A percentile compares a stretch with the other conserved stretches of the same genome.
Conservation (phyloP, 2,888 invertebrate genomes). For the Drosophila rellima region DNA sequence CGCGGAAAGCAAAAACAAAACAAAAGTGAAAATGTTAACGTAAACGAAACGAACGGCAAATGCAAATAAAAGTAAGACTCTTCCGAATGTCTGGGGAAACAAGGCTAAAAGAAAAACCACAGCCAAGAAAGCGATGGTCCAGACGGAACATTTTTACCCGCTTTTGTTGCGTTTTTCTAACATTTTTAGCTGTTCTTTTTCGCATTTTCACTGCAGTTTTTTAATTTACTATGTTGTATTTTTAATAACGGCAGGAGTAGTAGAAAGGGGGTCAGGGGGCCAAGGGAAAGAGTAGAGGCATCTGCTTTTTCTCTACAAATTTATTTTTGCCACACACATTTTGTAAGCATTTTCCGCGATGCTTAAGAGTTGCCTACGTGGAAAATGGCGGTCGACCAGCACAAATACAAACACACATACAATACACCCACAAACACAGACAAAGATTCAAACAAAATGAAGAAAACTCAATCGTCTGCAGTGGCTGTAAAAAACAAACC, state of each 20-base stretch:
- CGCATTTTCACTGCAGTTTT: slow-evolving; percentile 38
- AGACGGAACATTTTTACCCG: slow-evolving; percentile 33
- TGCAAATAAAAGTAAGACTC: slow-evolving; percentile 37
- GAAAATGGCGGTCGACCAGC: slow-evolving; percentile 66
- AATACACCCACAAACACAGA: neutral
- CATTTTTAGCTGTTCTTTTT: slow-evolving; percentile 36
- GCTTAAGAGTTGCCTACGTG: slow-evolving; percentile 62
- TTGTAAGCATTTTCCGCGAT: slow-evolving; percentile 49
- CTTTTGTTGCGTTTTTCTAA: slow-evolving; percentile 66
- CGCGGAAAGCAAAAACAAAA: slow-evolving; percentile 28
- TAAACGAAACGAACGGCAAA: slow-evolving; percentile 29
- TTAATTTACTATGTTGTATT: slow-evolving; percentile 71
- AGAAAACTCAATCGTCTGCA: slow-evolving; percentile 75
- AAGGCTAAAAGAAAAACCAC: slow-evolving; percentile 38
- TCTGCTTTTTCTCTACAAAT: slow-evolving; percentile 35
- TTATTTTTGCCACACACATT: slow-evolving; percentile 41
- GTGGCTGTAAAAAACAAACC: slow-evolving; percentile 51
- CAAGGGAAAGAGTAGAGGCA: slow-evolving; percentile 18
- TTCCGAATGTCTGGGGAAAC: neutral
- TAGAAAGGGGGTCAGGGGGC: slow-evolving; percentile 1
- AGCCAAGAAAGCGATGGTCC: slow-evolving; percentile 49
- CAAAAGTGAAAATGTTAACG: slow-evolving; percentile 19
- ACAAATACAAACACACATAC: neutral
- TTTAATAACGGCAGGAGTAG: slow-evolving; percentile 59
- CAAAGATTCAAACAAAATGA: slow-evolving; percentile 51